A percentile compares a stretch with the other conserved stretches of the same genome.
Conservation (phyloP, 2,797 vertebrate species). For the Pterois miles region DNA sequence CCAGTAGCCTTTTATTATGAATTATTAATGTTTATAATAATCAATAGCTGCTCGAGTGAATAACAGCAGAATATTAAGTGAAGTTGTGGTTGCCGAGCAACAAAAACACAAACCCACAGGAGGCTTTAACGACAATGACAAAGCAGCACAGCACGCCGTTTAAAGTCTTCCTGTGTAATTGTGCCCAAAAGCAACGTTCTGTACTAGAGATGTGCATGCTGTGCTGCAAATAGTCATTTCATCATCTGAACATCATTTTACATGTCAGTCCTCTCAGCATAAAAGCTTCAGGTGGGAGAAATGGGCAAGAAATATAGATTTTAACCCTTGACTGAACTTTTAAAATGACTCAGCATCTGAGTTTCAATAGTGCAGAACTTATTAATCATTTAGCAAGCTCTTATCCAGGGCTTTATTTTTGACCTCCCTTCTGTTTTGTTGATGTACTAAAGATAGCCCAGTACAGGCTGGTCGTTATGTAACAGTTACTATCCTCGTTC, state of each 20-base stretch:
- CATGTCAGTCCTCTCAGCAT: background rate
- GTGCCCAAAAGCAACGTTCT: background rate
- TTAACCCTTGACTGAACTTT: constrained; percentile 8
- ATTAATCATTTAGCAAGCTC: constrained; percentile 47
- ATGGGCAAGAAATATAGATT: background rate
- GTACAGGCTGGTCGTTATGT: constrained; percentile 20
- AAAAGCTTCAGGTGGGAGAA: background rate
- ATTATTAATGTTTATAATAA: constrained; percentile 22
- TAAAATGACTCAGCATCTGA: constrained; percentile 11
- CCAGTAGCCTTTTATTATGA: background rate
- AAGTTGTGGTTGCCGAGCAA: constrained; percentile 19
- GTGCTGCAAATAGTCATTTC: background rate
- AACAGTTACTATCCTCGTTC: constrained; percentile 18
- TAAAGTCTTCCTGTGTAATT: background rate
- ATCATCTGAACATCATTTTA: background rate
- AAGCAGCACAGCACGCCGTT: background rate
- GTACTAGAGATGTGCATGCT: background rate
- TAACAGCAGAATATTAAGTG: background rate
- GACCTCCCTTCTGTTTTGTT: constrained; percentile 10
- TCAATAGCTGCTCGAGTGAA: constrained; percentile 5
- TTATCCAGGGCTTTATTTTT: constrained; percentile 11
- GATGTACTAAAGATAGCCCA: constrained; percentile 29
- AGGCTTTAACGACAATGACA: background rate
- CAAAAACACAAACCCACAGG: constrained; percentile 15
- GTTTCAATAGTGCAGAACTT: background rate